A percentile compares a stretch with the other conserved stretches of the same genome.
Conservation (phyloP, 1,140 invertebrate species). For the Zaprionus capensis region DNA sequence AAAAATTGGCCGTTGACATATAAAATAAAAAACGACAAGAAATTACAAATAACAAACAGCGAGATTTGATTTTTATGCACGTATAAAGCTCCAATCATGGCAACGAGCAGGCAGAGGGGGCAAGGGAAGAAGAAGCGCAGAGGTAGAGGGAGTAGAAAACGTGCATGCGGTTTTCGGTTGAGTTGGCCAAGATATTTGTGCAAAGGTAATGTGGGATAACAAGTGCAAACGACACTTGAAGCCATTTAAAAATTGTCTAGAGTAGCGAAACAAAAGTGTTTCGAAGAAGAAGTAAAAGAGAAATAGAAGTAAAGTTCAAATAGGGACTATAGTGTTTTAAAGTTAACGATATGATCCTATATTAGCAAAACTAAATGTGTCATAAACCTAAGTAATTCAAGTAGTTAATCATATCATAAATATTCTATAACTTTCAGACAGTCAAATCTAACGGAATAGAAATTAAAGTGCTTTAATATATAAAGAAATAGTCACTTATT, state of each 20-base stretch:
- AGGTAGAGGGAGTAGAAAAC: constrained; percentile 39
- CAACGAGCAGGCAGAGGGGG: not conserved
- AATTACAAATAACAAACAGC: constrained; percentile 71
- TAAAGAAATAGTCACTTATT: too few species aligned
- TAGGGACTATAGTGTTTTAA: too few species aligned
- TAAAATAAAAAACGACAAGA: constrained; percentile 56
- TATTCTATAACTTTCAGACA: too few species aligned
- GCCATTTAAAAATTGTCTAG: constrained; percentile 16
- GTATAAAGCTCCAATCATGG: constrained; percentile 50
- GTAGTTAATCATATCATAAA: too few species aligned
- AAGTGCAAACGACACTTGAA: constrained; percentile 36
- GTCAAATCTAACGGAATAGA: too few species aligned
- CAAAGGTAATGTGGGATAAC: constrained; percentile 45
- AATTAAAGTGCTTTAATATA: too few species aligned
- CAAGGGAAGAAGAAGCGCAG: not conserved
- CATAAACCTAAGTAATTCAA: too few species aligned
- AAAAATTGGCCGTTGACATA: constrained; percentile 64
- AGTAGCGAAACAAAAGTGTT: constrained; percentile 12
- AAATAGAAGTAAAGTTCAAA: not conserved
- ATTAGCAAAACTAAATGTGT: too few species aligned
- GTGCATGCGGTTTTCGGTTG: constrained; percentile 60
- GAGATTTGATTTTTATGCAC: constrained; percentile 80
- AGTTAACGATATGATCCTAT: too few species aligned
- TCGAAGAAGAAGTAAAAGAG: not conserved
- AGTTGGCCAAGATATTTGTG: constrained; percentile 49